These are phyloP conservation scores for Agrilus biguttatus DNA, from an alignment of 2,888 invertebrate genomes.

Conservation along the genomic window DNA sequence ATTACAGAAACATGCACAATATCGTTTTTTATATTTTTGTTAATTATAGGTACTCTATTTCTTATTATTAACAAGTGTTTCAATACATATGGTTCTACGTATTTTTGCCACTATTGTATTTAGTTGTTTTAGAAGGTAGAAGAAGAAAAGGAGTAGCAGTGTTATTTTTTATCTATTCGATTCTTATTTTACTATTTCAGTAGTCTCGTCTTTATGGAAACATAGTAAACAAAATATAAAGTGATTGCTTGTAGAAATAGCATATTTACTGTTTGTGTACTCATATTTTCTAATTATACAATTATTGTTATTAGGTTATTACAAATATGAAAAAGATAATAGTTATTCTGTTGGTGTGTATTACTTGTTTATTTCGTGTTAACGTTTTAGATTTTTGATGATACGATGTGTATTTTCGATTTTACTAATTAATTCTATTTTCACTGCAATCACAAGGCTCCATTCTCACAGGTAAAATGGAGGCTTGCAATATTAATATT, in stretches of 20 bases:
- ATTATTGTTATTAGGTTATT: no score
- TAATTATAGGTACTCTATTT: neutral
- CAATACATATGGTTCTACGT: neutral
- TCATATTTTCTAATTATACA: no score
- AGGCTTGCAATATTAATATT: conserved; percentile 36
- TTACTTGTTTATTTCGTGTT: no score
- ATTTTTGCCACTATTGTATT: neutral
- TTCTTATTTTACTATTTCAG: neutral
- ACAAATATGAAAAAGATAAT: no score
- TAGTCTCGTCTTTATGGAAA: neutral
- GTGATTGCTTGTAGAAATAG: conserved; percentile 3
- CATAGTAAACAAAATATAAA: neutral
- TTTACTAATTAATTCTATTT: conserved; percentile 43
- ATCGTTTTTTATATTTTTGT: conserved; percentile 1
- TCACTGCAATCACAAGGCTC: conserved; percentile 67
- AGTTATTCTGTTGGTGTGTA: no score
- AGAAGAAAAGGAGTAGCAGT: neutral
- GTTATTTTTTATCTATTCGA: neutral
- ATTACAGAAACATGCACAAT: conserved; percentile 4
- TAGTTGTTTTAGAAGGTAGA: conserved; percentile 1
- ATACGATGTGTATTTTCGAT: conserved; percentile 1
- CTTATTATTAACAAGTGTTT: no score
- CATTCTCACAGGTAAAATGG: conserved; percentile 75
- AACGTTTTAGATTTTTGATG: conserved; percentile 1
- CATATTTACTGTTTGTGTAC: conserved; percentile 7